Evolutionary conservation across 37 sponge, comb jelly and placozoan genomes (phyloP), one percentile per base, ranked within the genome.

Genomic region (Petrosia ficiformis): DNA sequence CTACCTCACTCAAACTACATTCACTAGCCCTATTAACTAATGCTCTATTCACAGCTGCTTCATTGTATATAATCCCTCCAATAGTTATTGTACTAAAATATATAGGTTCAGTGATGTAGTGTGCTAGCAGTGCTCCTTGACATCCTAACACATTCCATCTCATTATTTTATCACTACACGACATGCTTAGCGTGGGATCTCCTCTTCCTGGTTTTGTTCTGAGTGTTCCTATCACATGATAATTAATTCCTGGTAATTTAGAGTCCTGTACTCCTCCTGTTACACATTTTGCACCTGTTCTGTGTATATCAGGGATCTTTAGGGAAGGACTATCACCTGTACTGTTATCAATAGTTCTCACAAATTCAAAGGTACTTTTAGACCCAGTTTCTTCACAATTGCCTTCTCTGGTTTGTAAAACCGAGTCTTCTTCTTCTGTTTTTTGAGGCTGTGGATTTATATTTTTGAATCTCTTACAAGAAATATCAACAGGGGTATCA

Each of bases 171-270:
- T 93, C 94, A 69, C 91, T 90, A 74, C 94, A 93, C 2, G 90
- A 86, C 87, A 89, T 89, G 74, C 79, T 78, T 34, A 71, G 61
- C 30, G 94, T 93, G 22, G 90, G 94, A 37, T 93, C 80, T 25
- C 94, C 94, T 29, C 90, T 78, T 1, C 94, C 94, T 29, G 94
- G 94, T 41, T 93, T 93, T 30, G 90, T 86, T 4, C 94, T 80
- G 39, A 85, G 57, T 4, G 44, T 71, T 58, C 94, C 91, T 35
- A 58, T 6, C 34, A 29, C 66, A 74, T 93, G 93, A 58, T 93
- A 93, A 29, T 26, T 68, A 6, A 28, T 25, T 3, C 93, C 89
- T n/a, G 86, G 72, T 0, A 14, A 24, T 43, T 68, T 80, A 19
- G 74, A 36, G 68, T 93, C 93, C 48, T 80, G 82, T 14, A 70